Evolutionary conservation across 2,113 vertebrate genomes (phyloP).

Genomic region (Poeciliopsis occidentalis): DNA sequence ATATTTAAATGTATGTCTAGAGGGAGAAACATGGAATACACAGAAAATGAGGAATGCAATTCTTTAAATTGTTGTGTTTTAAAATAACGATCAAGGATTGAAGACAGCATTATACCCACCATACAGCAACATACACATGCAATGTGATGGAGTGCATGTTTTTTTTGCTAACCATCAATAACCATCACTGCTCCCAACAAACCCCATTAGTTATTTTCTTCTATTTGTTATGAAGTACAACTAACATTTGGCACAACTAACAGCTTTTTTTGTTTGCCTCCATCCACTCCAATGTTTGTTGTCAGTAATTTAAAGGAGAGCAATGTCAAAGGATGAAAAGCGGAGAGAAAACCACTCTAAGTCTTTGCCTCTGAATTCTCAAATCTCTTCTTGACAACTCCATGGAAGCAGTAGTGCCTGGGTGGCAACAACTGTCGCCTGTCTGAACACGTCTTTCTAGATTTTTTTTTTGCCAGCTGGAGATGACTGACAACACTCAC

Average conservation of each 20-base stretch:
- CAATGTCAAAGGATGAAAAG: conserved; percentile 42
- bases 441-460: conserved; percentile 45
- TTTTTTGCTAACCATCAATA: neutral
- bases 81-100: no score
- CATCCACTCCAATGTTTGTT: conserved; percentile 33
- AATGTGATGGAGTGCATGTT: neutral
- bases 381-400: conserved; percentile 48
- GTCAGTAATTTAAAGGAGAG: conserved; percentile 42
- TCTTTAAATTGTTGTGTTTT: no score
- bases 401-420: conserved; percentile 28
- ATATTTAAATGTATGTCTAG: no score
- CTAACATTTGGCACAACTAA: conserved; percentile 47
- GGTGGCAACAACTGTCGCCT: conserved; percentile 55
- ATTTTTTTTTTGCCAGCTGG: conserved; percentile 38
- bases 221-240: neutral
- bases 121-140: neutral
- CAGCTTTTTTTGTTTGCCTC: conserved; percentile 19
- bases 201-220: neutral
- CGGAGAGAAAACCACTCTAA: conserved; percentile 30
- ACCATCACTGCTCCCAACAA: neutral
- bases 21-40: no score
- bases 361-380: conserved; percentile 46
- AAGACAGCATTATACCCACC: no score
- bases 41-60: no score
- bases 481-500: conserved; percentile 65